These are phyloP conservation scores for Nasonovia ribisnigri DNA, from an alignment of 2,888 invertebrate species.

Conservation along the genomic window DNA sequence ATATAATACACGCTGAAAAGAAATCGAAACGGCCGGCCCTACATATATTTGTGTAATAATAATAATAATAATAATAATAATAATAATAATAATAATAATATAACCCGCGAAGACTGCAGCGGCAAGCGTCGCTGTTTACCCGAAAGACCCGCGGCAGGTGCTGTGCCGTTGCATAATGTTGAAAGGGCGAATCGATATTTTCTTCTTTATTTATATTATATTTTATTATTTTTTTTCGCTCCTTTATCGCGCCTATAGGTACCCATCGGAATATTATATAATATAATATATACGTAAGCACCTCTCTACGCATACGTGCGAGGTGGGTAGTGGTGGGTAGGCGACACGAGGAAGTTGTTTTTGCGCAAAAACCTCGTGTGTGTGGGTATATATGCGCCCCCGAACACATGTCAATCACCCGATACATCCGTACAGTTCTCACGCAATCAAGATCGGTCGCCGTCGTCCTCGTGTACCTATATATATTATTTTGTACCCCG, in stretches of 20 bases:
- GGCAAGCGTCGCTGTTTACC: constrained; percentile 36
- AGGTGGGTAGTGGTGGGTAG: neutral
- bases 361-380: constrained; percentile 49
- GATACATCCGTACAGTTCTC: constrained; percentile 48
- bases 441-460: constrained; percentile 57
- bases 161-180: constrained; percentile 61
- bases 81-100: constrained; percentile 16
- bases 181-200: constrained; percentile 56
- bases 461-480: neutral
- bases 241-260: neutral
- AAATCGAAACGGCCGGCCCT: constrained; percentile 51
- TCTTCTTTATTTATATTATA: constrained; percentile 37
- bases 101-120: constrained; percentile 17
- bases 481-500: constrained; percentile 48
- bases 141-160: constrained; percentile 59
- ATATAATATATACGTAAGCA: neutral
- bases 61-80: constrained; percentile 28
- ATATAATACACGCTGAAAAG: constrained; percentile 44
- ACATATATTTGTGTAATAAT: neutral
- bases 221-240: constrained; percentile 5
- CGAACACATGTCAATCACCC: constrained; percentile 62
- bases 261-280: neutral
- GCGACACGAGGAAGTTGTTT: constrained; percentile 62
- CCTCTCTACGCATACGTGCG: too few relatives aligned
- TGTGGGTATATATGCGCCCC: neutral